Conservation (phyloP, 2,888 invertebrate species). For the Teinopalpus imperialis region DNA sequence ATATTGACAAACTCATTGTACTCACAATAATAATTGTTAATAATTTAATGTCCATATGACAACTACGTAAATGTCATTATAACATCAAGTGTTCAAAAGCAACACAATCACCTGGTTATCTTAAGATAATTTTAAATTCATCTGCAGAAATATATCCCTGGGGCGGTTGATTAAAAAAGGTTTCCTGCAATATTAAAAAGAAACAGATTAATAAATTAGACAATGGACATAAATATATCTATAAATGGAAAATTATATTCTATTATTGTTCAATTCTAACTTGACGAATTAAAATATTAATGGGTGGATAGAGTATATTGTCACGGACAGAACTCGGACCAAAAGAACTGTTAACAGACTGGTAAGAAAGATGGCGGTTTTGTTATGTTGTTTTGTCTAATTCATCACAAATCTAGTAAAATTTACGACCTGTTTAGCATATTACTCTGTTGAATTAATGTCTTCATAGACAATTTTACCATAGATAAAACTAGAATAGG, state of each 20-base stretch:
- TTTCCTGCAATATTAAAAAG: too few relatives aligned
- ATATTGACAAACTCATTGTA: not conserved
- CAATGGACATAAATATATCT: too few relatives aligned
- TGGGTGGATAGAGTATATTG: not conserved
- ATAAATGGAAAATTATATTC: too few relatives aligned
- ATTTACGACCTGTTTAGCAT: constrained; percentile 12
- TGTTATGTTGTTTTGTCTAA: not conserved
- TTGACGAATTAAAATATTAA: not conserved
- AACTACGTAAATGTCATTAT: too few relatives aligned
- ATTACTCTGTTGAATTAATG: constrained; percentile 1
- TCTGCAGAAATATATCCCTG: too few relatives aligned
- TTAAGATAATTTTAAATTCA: too few relatives aligned
- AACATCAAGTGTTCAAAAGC: too few relatives aligned
- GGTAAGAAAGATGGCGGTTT: not conserved
- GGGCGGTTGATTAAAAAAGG: too few relatives aligned
- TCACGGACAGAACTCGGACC: constrained; percentile 14
- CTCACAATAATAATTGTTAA: too few relatives aligned
- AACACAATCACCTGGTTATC: too few relatives aligned
- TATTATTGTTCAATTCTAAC: not conserved
- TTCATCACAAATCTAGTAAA: constrained; percentile 16
- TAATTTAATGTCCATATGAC: too few relatives aligned
- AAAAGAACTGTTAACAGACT: not conserved
- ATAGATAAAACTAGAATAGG: constrained; percentile 19
- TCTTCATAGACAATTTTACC: constrained; percentile 24
- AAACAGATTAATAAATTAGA: too few relatives aligned